Evolutionary conservation across 92 coral and sea anemone species (phyloP).

Genomic region (Porites divaricata): DNA sequence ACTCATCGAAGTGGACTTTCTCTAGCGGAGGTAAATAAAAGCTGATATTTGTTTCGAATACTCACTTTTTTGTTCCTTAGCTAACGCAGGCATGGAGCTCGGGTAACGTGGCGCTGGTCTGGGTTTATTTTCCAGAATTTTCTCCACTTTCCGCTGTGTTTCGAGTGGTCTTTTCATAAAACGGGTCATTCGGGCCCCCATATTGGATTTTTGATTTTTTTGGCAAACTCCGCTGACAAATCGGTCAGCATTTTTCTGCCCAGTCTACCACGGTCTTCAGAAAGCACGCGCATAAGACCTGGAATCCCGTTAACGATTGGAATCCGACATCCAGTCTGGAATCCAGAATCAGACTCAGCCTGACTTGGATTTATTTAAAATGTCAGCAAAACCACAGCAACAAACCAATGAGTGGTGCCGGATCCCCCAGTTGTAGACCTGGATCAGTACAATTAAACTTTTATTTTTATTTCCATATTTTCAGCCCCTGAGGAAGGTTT

Average conservation of each 20-base stretch:
- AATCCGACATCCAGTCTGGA: too few relatives aligned
- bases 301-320: too few relatives aligned
- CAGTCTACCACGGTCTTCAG: constrained; percentile 23
- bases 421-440: too few relatives aligned
- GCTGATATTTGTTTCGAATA: not conserved
- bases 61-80: constrained; percentile 59
- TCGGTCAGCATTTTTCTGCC: not conserved
- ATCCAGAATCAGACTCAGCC: too few relatives aligned
- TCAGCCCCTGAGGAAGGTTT: too few relatives aligned
- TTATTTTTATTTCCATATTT: too few relatives aligned
- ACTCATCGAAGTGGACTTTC: too few relatives aligned
- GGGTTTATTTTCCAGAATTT: constrained; percentile 85
- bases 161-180: constrained; percentile 76
- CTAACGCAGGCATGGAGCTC: constrained; percentile 70
- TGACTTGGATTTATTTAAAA: too few relatives aligned
- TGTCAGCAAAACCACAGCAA: too few relatives aligned
- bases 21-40: not conserved
- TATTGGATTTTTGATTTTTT: constrained; percentile 50
- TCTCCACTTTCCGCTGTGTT: constrained; percentile 74
- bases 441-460: too few relatives aligned
- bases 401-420: too few relatives aligned
- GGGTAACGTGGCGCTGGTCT: constrained; percentile 88
- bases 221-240: constrained; percentile 51
- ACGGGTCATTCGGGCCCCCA: constrained; percentile 89
- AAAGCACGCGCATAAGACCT: too few relatives aligned